Conservation (phyloP, 2,113 vertebrate species). For the Ammodytes dubius region DNA sequence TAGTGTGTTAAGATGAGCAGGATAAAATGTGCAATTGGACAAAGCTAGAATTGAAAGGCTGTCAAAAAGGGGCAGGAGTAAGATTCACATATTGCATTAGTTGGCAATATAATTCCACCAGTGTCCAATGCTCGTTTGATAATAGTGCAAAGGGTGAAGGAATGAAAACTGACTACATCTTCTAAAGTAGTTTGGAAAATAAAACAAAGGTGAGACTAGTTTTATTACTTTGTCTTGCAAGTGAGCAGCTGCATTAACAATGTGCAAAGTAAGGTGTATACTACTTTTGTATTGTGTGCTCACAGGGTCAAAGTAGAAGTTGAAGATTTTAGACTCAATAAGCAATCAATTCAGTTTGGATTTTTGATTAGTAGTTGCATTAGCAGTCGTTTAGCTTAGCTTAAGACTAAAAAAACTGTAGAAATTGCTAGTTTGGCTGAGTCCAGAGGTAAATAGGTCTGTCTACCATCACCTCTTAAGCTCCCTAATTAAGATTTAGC, state of each 20-base stretch:
- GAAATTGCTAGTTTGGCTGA: too few relatives aligned
- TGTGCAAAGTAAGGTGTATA: neutral
- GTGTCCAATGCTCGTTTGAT: slow-evolving; percentile 19
- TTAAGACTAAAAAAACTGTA: too few relatives aligned
- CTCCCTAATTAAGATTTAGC: neutral
- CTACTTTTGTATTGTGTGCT: neutral
- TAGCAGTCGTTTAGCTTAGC: too few relatives aligned
- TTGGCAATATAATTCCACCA: slow-evolving; percentile 22
- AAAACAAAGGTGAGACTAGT: neutral
- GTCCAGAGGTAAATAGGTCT: too few relatives aligned
- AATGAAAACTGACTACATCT: slow-evolving; percentile 24
- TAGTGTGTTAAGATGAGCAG: slow-evolving; percentile 4
- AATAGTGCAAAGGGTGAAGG: neutral
- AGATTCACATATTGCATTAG: slow-evolving; percentile 25
- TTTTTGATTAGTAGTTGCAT: too few relatives aligned
- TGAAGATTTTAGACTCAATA: neutral
- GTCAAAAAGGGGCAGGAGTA: slow-evolving; percentile 17
- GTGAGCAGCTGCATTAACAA: neutral
- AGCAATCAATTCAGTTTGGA: neutral
- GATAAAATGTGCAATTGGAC: slow-evolving; percentile 10
- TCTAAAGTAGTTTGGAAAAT: neutral
- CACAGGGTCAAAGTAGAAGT: neutral
- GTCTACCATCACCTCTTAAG: too few relatives aligned
- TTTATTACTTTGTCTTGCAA: neutral
- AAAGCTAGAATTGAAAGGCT: slow-evolving; percentile 23